Conservation (phyloP, 2,888 invertebrate genomes). For the Latrodectus elegans region DNA sequence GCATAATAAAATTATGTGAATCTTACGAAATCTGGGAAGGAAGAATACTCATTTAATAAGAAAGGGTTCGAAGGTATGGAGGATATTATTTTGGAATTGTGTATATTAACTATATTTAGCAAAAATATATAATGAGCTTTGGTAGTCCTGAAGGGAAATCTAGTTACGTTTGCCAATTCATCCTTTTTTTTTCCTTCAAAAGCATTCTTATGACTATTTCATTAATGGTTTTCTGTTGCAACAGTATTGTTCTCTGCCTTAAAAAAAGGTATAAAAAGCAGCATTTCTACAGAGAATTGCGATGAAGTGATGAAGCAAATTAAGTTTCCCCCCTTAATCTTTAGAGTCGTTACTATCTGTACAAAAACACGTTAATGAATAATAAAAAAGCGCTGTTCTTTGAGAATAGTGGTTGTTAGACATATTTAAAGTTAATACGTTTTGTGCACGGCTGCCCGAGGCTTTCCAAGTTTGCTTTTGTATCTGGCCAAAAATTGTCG, state of each 20-base stretch:
- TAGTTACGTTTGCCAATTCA: background rate
- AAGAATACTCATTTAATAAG: no score
- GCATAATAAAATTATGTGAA: no score
- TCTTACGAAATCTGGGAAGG: no score
- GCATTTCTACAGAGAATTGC: conserved; percentile 44
- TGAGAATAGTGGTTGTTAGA: conserved; percentile 63
- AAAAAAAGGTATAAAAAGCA: background rate
- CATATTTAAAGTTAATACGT: conserved; percentile 69
- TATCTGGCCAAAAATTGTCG: conserved; percentile 65
- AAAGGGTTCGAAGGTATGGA: no score
- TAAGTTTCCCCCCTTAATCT: conserved; percentile 58
- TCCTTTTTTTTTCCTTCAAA: background rate
- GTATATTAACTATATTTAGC: no score
- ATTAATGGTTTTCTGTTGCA: background rate
- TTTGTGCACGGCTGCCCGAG: conserved; percentile 58
- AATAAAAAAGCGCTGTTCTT: conserved; percentile 61
- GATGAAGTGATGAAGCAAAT: conserved; percentile 67
- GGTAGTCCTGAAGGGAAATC: background rate
- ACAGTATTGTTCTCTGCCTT: background rate
- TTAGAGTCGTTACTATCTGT: conserved; percentile 63
- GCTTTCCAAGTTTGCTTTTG: conserved; percentile 64
- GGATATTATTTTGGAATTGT: no score
- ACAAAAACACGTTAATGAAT: conserved; percentile 66
- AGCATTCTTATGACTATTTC: background rate
- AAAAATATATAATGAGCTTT: background rate